A percentile compares a stretch with the other conserved stretches of the same genome.
These are phyloP conservation scores for Exephanes ischioxanthus DNA, from an alignment of 2,888 invertebrate genomes.

Conservation along the genomic window DNA sequence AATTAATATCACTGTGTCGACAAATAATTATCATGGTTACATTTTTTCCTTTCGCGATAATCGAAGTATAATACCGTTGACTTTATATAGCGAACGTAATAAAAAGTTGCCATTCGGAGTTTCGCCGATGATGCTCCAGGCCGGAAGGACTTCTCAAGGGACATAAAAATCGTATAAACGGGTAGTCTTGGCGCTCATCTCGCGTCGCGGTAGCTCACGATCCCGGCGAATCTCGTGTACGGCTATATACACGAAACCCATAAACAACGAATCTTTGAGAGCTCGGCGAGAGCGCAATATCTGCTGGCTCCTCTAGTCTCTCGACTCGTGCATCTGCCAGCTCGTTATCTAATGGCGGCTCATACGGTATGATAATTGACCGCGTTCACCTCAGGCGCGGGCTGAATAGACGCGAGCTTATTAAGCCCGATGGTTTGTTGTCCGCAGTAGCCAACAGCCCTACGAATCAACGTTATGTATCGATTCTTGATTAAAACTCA, in stretches of 20 bases:
- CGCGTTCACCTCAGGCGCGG: constrained; percentile 78
- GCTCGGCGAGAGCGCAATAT: constrained; percentile 59
- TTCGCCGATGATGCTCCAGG: not conserved
- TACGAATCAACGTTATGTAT: constrained; percentile 80
- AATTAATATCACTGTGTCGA: constrained; percentile 58
- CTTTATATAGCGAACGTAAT: constrained; percentile 20
- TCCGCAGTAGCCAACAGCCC: constrained; percentile 77
- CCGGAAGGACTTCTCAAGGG: constrained; percentile 1
- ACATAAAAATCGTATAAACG: constrained; percentile 30
- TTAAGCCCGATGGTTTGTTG: constrained; percentile 78
- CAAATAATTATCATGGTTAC: constrained; percentile 48
- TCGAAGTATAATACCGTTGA: constrained; percentile 22
- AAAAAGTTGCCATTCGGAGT: not conserved
- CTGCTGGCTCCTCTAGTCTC: constrained; percentile 52
- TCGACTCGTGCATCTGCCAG: constrained; percentile 79
- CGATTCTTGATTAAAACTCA: constrained; percentile 83
- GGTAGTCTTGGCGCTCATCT: not conserved
- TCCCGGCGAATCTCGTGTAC: constrained; percentile 19
- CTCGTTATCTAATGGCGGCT: constrained; percentile 84
- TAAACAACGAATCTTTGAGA: constrained; percentile 73
- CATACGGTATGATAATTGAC: constrained; percentile 82
- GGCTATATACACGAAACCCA: constrained; percentile 45
- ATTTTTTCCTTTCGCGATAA: constrained; percentile 32
- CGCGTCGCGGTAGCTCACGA: constrained; percentile 61
- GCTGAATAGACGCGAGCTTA: constrained; percentile 80